These are phyloP conservation scores for Caenorhabditis japonica DNA, from an alignment of 2,888 invertebrate species.

Conservation along the genomic window DNA sequence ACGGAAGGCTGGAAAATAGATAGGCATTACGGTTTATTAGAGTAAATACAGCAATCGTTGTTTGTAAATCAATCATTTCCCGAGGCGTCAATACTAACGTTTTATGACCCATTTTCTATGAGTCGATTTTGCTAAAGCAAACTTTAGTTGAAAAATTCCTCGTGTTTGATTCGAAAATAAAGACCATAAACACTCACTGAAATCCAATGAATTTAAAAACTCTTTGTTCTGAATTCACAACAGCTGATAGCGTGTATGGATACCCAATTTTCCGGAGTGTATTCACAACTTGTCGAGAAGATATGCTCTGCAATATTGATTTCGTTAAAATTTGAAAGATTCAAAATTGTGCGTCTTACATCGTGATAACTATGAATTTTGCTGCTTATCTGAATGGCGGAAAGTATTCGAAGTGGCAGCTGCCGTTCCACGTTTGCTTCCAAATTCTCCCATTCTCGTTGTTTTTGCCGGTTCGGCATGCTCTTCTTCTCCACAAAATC, in stretches of 20 bases:
- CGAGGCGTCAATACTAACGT: too few species aligned
- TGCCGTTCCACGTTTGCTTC: slow-evolving; percentile 75
- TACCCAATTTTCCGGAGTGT: slow-evolving; percentile 77
- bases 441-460: slow-evolving; percentile 68
- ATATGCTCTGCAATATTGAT: slow-evolving; percentile 73
- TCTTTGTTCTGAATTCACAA: slow-evolving; percentile 78
- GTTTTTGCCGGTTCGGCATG: slow-evolving; percentile 9
- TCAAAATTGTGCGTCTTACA: slow-evolving; percentile 63
- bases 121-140: too few species aligned
- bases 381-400: slow-evolving; percentile 79
- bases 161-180: too few species aligned
- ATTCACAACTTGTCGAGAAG: slow-evolving; percentile 71
- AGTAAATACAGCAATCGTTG: too few species aligned
- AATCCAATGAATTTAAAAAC: slow-evolving; percentile 37
- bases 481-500: slow-evolving; percentile 50
- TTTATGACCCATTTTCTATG: too few species aligned
- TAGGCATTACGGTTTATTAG: too few species aligned
- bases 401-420: slow-evolving; percentile 77
- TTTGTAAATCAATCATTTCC: too few species aligned
- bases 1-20: too few species aligned
- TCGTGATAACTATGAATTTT: slow-evolving; percentile 78
- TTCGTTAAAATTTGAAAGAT: not conserved
- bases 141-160: too few species aligned
- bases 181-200: too few species aligned
- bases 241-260: slow-evolving; percentile 77